These are phyloP conservation scores for Mellilla xanthometata DNA, from an alignment of 2,888 invertebrate species.

Conservation along the genomic window DNA sequence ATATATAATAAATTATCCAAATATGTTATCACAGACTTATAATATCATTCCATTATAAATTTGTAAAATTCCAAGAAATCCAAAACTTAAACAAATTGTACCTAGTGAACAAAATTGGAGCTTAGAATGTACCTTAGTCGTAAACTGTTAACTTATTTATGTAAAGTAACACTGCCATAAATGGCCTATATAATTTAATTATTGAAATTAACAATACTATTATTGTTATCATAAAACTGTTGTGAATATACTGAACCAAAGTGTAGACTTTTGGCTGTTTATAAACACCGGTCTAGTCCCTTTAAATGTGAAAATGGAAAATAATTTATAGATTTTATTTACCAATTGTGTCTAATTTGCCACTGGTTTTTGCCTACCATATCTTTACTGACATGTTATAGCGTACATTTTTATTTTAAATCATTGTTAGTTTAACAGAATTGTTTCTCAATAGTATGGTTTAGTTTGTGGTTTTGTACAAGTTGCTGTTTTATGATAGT, in stretches of 20 bases:
- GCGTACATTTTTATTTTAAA: constrained; percentile 16
- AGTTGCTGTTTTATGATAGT: constrained; percentile 11
- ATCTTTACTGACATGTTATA: no score
- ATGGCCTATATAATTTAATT: constrained; percentile 59
- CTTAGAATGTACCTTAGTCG: constrained; percentile 38
- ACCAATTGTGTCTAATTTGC: constrained; percentile 37
- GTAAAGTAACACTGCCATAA: constrained; percentile 58
- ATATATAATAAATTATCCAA: no score
- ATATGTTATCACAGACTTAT: no score
- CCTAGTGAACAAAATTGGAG: constrained; percentile 35
- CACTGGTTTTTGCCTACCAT: no score
- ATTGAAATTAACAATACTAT: constrained; percentile 41
- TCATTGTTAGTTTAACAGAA: no score
- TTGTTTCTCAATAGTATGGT: constrained; percentile 8
- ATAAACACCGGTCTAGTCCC: constrained; percentile 67
- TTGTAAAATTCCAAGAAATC: constrained; percentile 2
- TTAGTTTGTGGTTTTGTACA: constrained; percentile 6
- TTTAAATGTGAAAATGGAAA: constrained; percentile 57
- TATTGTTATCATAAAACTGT: constrained; percentile 43
- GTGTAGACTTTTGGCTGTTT: constrained; percentile 66
- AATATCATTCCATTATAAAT: constrained; percentile 10
- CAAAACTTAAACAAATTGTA: not conserved
- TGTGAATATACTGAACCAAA: constrained; percentile 72
- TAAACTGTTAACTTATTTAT: constrained; percentile 28
- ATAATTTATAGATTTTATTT: constrained; percentile 23